Percentiles rank a stretch among this genome's conserved stretches.
Conservation (phyloP, 2,888 invertebrate genomes). For the Helobdella robusta region DNA sequence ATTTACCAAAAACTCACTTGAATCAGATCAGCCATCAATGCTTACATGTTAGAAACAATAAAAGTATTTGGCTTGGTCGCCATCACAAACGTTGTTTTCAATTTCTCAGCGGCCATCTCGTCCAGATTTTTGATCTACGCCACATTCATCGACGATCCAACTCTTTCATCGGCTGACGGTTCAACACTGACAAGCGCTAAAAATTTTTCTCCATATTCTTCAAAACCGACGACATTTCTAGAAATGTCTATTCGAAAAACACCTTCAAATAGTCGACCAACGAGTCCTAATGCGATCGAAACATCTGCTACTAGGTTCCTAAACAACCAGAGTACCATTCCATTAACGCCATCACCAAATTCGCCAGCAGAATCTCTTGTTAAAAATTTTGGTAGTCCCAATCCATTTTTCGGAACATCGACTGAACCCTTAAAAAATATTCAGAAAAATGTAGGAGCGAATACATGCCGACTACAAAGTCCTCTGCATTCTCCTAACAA, state of each 20-base stretch:
- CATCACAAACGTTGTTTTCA: slow-evolving; percentile 14
- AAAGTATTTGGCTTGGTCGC: slow-evolving; percentile 4
- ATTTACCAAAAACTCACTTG: too few species aligned
- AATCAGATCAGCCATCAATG: slow-evolving; percentile 12
- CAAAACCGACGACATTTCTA: background rate
- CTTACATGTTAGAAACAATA: slow-evolving; percentile 4
- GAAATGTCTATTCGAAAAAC: too few species aligned
- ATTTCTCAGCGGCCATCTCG: slow-evolving; percentile 7
- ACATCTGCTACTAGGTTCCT: background rate
- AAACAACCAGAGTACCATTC: background rate
- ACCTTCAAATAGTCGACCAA: too few species aligned
- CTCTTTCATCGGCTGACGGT: background rate
- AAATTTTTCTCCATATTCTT: background rate
- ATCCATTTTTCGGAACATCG: too few species aligned
- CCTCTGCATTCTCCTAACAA: too few species aligned
- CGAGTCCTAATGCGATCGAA: too few species aligned
- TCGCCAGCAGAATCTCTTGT: too few species aligned
- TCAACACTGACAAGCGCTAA: background rate
- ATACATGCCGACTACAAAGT: too few species aligned
- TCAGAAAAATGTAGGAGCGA: too few species aligned
- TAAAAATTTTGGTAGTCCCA: too few species aligned
- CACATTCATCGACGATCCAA: background rate
- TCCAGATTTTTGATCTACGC: slow-evolving; percentile 6
- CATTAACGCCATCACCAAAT: background rate
- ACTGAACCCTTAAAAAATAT: too few species aligned